Base-by-base conservation (phyloP, 1,140 invertebrate genomes). In the Dicyema japonicum region DNA sequence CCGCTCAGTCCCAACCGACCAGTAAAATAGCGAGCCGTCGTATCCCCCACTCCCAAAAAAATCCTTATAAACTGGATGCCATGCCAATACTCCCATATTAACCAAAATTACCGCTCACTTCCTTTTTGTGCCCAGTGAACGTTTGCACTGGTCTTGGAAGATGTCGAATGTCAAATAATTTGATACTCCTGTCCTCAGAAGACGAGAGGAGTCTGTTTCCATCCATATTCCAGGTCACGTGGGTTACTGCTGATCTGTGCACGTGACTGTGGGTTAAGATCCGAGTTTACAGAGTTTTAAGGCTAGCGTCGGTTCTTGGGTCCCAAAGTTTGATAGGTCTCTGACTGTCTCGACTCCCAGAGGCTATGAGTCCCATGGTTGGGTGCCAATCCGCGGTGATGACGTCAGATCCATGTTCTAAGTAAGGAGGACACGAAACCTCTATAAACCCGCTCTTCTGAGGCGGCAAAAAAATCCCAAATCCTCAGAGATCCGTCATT, bases 361-460 rank as follows among this genome's bases (percentile, higher is more conserved):
- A 92, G 13, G 85, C 72, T 37, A 99, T 65, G 26, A 97, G 60
- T 35, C 69, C 67, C 53, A 92, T 92, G 35, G 75, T 70, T 4
- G 88, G 85, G 60, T 97, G 88, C 88, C 88, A 99, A 47, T 92
- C 78, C 4, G 92, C 75, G 53, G 80, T 90, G 50, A 90, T 90
- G n/a, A n/a, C n/a, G n/a, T n/a, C n/a, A n/a, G n/a, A n/a, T n/a
- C n/a, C n/a, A n/a, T n/a, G n/a, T n/a, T n/a, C n/a, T n/a, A n/a
- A n/a, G n/a, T n/a, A n/a, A 5, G 15, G 14, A 11, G 5, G 9
- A 13, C 1, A 26, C 24, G 29, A 31, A 41, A 72, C 70, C 82
- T 60, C 76, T 59, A 5, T 94, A 58, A 41, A 88, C 72, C 53
- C 65, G 64, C 56, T 94, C 85, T 61, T 94, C 82, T 39, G 74